Percentiles rank a stretch among this genome's conserved stretches.
These are phyloP conservation scores for Drosophila gaucha DNA, from an alignment of 2,888 invertebrate species.

Conservation along the genomic window DNA sequence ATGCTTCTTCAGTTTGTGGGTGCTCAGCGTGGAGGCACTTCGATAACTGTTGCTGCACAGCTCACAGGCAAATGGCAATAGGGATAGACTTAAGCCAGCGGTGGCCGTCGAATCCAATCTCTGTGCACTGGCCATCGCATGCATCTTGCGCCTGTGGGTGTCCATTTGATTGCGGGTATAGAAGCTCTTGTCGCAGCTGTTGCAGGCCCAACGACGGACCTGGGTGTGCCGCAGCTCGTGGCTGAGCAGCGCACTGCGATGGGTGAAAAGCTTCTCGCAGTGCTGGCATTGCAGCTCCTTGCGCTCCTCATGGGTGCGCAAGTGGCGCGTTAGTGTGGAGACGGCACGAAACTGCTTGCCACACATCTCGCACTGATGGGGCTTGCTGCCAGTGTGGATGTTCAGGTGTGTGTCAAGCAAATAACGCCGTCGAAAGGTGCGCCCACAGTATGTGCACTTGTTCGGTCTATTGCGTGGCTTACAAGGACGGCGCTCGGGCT, in stretches of 20 bases:
- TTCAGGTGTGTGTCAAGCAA: slow-evolving; percentile 66
- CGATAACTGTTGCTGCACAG: slow-evolving; percentile 65
- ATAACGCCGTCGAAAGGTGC: slow-evolving; percentile 63
- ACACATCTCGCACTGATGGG: slow-evolving; percentile 69
- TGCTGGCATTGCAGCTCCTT: slow-evolving; percentile 50
- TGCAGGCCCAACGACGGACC: slow-evolving; percentile 51
- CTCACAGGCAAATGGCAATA: slow-evolving; percentile 60
- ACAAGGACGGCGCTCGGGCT: slow-evolving; percentile 39
- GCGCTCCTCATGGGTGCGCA: slow-evolving; percentile 60
- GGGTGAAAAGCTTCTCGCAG: slow-evolving; percentile 60
- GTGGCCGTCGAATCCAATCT: background rate
- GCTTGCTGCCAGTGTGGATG: slow-evolving; percentile 66
- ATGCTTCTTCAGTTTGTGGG: slow-evolving; percentile 66
- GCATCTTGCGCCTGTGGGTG: slow-evolving; percentile 64
- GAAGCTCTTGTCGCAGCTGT: slow-evolving; percentile 59
- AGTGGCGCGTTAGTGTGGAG: slow-evolving; percentile 63
- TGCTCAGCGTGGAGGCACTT: slow-evolving; percentile 67
- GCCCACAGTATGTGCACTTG: slow-evolving; percentile 62
- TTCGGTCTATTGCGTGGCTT: slow-evolving; percentile 57
- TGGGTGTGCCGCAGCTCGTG: slow-evolving; percentile 69
- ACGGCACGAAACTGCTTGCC: slow-evolving; percentile 66
- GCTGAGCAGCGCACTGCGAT: slow-evolving; percentile 63
- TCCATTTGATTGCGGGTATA: slow-evolving; percentile 71
- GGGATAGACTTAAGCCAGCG: background rate
- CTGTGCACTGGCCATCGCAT: slow-evolving; percentile 29